Evolutionary conservation across 2,113 vertebrate species (phyloP), one percentile per base, ranked within the genome.

Genomic region (Mionectes macconnelli): DNA sequence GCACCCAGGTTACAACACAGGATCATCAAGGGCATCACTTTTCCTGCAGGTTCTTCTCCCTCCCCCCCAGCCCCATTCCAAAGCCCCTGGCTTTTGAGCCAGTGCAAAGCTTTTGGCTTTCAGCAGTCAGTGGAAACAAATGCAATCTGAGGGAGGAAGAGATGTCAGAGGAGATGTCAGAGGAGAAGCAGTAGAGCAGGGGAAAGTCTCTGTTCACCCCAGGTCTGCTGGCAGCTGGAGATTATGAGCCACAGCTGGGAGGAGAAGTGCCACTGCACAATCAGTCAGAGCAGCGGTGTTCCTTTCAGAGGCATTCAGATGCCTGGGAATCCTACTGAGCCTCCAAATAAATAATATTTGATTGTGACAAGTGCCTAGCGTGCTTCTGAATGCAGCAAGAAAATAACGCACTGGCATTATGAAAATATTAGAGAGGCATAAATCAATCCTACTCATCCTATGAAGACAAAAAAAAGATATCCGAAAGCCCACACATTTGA

Each of bases 321-420:
- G 76, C 62, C 74, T 62, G 73, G 89, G 69, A 62, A 79, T 91
- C 91, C 85, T 47, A 91, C 90, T 2, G 90, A 75, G 94, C 13
- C 56, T 85, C 72, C 90, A 96, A 83, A 90, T 86, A 93, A 96
- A 86, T 73, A 79, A 84, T 83, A 16, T 87, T 89, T 95, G 95
- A 87, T 77, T 69, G 87, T 93, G 89, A 93, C 88, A 87, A 89
- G 74, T 87, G 84, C 93, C 72, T 93, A 52, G 73, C 23, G 7
- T 25, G 57, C 47, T 85, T 85, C 84, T 93, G 88, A 84, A 93
- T 53, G 78, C 73, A 50, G 37, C 81, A 91, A 88, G 84, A 88
- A 94, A 95, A 94, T 68, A 94, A 73, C 50, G 68, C 64, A 39
- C 25, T 45, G 87, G 28, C 76, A 84, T 88, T 40, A 78, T 9